These are phyloP conservation scores for Cassiopea andromeda DNA, from an alignment of 30 jellyfish, hydroid and myxozoan species.

Conservation along the genomic window DNA sequence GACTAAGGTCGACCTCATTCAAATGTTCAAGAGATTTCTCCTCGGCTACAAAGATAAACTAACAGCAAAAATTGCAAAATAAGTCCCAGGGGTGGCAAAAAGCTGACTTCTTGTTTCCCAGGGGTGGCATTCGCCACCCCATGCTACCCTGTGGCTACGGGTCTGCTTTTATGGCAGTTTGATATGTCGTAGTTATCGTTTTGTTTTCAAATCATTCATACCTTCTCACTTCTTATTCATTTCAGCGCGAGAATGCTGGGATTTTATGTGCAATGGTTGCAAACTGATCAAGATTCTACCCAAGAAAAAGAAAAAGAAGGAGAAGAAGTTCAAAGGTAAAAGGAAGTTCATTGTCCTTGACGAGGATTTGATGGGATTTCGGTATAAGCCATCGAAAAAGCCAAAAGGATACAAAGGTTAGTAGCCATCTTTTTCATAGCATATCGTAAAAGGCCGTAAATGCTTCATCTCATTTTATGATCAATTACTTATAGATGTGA, in stretches of 20 bases:
- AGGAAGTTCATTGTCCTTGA: conserved; percentile 74
- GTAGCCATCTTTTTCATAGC: neutral
- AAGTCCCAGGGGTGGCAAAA: too few species aligned
- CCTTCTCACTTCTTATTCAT: neutral
- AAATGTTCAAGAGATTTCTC: too few species aligned
- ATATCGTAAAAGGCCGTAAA: too few species aligned
- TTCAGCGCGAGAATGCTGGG: conserved; percentile 80
- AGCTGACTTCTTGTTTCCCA: too few species aligned
- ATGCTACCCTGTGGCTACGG: neutral
- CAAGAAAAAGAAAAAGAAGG: neutral
- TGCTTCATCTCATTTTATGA: too few species aligned
- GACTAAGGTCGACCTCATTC: too few species aligned
- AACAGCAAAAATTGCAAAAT: too few species aligned
- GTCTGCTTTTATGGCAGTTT: neutral
- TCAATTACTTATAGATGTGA: too few species aligned
- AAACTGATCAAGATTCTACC: conserved; percentile 53
- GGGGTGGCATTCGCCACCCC: too few species aligned
- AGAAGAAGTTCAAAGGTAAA: conserved; percentile 35
- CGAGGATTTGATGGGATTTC: conserved; percentile 90
- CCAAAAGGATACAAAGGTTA: conserved; percentile 88
- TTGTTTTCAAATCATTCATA: neutral
- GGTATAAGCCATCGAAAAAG: conserved; percentile 81
- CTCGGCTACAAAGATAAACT: too few species aligned
- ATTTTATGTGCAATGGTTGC: conserved; percentile 84
- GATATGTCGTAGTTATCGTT: neutral